phyloP scores from a whole-genome alignment of 1,140 invertebrate species.

The Aleiodes sp. region DNA sequence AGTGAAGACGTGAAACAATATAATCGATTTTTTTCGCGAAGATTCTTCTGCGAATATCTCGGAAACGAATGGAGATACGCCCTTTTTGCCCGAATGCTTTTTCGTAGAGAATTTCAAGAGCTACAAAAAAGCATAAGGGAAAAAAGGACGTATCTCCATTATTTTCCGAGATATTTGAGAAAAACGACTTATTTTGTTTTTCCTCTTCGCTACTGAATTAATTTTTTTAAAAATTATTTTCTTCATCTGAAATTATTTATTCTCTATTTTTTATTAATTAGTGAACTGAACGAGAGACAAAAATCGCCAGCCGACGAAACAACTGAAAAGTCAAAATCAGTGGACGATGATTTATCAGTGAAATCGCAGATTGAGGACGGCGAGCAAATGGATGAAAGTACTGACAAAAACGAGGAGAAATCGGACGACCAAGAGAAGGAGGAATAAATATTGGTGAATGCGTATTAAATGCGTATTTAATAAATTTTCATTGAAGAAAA shows the following conservation, averaged over 20 bases:
- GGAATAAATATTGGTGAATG: constrained; percentile 49
- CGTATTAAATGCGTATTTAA: neutral
- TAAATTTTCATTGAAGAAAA: too few species aligned
- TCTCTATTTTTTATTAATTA: constrained; percentile 32
- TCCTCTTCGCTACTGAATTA: too few species aligned
- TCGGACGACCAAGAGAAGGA: constrained; percentile 61
- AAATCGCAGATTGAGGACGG: constrained; percentile 53
- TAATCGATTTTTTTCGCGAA: too few species aligned
- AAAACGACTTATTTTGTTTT: too few species aligned
- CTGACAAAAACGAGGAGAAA: constrained; percentile 59
- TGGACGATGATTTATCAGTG: constrained; percentile 53
- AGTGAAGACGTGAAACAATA: too few species aligned
- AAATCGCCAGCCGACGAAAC: constrained; percentile 39
- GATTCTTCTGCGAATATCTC: too few species aligned
- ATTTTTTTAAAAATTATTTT: constrained; percentile 23
- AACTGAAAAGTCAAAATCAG: constrained; percentile 46
- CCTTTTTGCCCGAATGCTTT: too few species aligned
- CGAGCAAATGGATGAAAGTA: constrained; percentile 52
- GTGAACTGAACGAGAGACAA: constrained; percentile 49
- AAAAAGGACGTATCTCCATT: too few species aligned
- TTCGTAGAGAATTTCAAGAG: too few species aligned
- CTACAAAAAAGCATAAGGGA: too few species aligned
- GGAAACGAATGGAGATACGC: too few species aligned
- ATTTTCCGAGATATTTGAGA: too few species aligned
- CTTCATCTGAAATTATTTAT: constrained; percentile 32